Base-by-base conservation (phyloP, 2,888 invertebrate genomes). In the Drosophila formosana region DNA sequence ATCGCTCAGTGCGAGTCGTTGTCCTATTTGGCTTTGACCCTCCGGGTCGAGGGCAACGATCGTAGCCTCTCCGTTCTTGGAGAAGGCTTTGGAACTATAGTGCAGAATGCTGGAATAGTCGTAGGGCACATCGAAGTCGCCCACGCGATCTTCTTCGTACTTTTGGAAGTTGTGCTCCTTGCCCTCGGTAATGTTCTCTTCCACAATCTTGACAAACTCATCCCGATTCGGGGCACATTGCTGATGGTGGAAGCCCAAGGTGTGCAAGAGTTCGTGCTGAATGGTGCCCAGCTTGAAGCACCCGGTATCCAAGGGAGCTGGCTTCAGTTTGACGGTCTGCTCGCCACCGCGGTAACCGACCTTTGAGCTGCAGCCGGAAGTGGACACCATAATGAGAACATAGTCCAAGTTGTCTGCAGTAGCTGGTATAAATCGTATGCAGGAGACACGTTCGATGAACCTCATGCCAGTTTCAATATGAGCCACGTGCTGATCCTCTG, bases 51-150 rank as follows among this genome's bases (percentile, higher is more conserved):
- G 39, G 0, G 96, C 93, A 18, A 94, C 92, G 53, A 96, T 96
- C 0, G 96, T 96, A n/a, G 94, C 93, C 81, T 93, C 89, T 0
- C 94, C 94, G 90, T 96, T 96, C 55, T 89, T 93, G 0, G 96
- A 95, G 91, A 96, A 96, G 0, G 96, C 96, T 13, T 93, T 94
- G 28, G 94, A 93, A 0, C 95, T 95, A 89, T 96, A 96, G 88
- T 96, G 96, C 95, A 96, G 95, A 3, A 96, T 95, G 76, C 96
- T 96, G 70, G 94, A 94, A 90, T 95, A 96, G 89, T 96, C 96
- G 86, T 96, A 96, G 0, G 93, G 91, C 32, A 96, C 94, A 3
- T 95, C 95, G 86, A 94, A 96, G 43, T 94, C 94, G 11, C 94
- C 93, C 0, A 95, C 93, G 11, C 90, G 92, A 8, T 92, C 91